phyloP scores from a whole-genome alignment of 2,888 invertebrate species.

The Monopis laevigella region DNA sequence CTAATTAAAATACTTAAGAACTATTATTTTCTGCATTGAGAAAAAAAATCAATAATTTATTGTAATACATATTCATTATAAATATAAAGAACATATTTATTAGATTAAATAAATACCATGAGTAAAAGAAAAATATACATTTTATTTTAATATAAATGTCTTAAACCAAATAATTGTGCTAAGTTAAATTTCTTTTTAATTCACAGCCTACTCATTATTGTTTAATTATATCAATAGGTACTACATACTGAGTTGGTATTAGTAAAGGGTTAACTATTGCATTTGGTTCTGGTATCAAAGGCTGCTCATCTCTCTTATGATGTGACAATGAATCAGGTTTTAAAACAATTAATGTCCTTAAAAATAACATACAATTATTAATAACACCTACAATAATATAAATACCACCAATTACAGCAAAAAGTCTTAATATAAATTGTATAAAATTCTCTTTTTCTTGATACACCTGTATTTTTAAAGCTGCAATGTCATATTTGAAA shows the following conservation, averaged over 20 bases:
- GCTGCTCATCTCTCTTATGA: background rate
- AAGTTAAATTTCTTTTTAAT: too few relatives aligned
- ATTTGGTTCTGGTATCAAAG: background rate
- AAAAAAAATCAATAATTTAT: too few relatives aligned
- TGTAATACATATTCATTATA: too few relatives aligned
- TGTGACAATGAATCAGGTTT: background rate
- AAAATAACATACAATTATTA: slow-evolving; percentile 37
- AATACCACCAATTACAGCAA: slow-evolving; percentile 92
- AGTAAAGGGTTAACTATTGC: slow-evolving; percentile 36
- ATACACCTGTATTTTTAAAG: slow-evolving; percentile 83
- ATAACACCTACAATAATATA: slow-evolving; percentile 82
- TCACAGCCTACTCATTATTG: slow-evolving; percentile 29
- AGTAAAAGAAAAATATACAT: too few relatives aligned
- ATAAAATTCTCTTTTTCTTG: slow-evolving; percentile 81
- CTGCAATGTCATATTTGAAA: slow-evolving; percentile 94
- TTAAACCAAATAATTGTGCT: too few relatives aligned
- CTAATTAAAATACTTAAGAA: too few relatives aligned
- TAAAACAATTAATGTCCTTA: slow-evolving; percentile 25
- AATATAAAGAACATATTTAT: too few relatives aligned
- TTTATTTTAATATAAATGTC: too few relatives aligned
- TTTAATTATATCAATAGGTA: slow-evolving; percentile 43
- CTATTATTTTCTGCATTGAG: too few relatives aligned
- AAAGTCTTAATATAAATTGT: slow-evolving; percentile 86
- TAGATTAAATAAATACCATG: too few relatives aligned
- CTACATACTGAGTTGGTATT: slow-evolving; percentile 37